Base-by-base conservation (phyloP, 2,888 invertebrate species). In the Sthenelais limicola region DNA sequence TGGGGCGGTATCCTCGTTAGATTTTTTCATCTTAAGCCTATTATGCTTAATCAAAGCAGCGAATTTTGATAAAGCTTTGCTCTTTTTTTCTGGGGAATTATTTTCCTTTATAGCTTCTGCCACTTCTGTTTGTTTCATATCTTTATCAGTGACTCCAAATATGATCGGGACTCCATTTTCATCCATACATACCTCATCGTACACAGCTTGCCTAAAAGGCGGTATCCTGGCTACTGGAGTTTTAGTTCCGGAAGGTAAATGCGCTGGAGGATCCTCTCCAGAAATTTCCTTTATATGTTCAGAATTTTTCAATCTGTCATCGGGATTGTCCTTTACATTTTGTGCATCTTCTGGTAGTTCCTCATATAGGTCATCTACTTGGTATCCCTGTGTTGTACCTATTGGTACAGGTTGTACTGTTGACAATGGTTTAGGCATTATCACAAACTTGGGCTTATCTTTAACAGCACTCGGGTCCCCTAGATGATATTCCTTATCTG, bases 181-280 rank as follows among this genome's bases (percentile, higher is more conserved):
- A 4, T 62, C 62, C 2, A 62, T 62, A 18, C 38, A 35, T 1
- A 62, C 62, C 62, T 62, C 38, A 24, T 62, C 62, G 28, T 62
- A 62, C 4, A 24, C 62, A 18, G 15, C 38, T 3, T 33, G 32
- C 35, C 51, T 32, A 43, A 62, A 62, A 26, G 62, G 62, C 62
- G 18, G 35, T 35, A 62, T 38, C 26, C 62, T 35, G 26, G 62
- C 62, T 9, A 62, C 62, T 2, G 62, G 62, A 4, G 62, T 26
- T n/a, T 56, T 15, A 15, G 30, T 32, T 2, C 15, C n/a, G n/a
- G n/a, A n/a, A n/a, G n/a, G n/a, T n/a, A n/a, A n/a, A n/a, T n/a
- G n/a, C n/a, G n/a, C n/a, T n/a, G n/a, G n/a, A n/a, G n/a, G n/a
- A n/a, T n/a, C n/a, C n/a, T n/a, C n/a, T n/a, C n/a, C n/a, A n/a